Base-by-base conservation (phyloP, 2,888 invertebrate species). In the Neria commutata region DNA sequence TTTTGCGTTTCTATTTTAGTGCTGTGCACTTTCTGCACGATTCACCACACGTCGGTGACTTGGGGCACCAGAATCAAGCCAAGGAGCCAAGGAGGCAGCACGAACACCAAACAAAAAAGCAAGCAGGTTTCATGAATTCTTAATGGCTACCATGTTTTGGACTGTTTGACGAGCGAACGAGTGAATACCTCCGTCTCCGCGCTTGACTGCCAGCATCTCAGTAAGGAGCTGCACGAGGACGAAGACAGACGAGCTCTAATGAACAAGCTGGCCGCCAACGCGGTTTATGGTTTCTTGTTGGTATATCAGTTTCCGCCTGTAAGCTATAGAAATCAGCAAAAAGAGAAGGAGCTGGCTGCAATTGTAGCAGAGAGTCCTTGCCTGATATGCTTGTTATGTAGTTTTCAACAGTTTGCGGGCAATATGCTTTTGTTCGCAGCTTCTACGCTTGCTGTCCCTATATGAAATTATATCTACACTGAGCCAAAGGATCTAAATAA, bases 1-100 rank as follows among this genome's bases (percentile, higher is more conserved):
- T 2, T 33, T 1, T 24, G 24, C n/a, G 2, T 50, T 56, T 56
- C 60, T 63, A 60, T 56, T 67, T 63, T 51, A 45, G 60, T 54
- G 57, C 63, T 60, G 37, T n/a, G 37, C 29, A 51, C 11, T 16
- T 57, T 51, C 52, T 42, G 61, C 54, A 52, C 57, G 54, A 57
- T 58, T 58, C 55, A 55, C 34, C 55, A 42, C 55, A 49, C 48
- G 37, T 55, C 24, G 47, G 10, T 3, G n/a, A 16, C 24, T 6
- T 29, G 6, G 29, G 29, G n/a, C 16, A 37, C 11, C 37, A n/a
- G n/a, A n/a, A n/a, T n/a, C n/a, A n/a, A n/a, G n/a, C n/a, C n/a
- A n/a, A n/a, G n/a, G n/a, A n/a, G 37, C 10, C 10, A 37, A 37
- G 14, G 37, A 37, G n/a, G 14, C 4, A n/a, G n/a, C 29, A 11